Conservation (phyloP, 2,797 vertebrate genomes). For the Artibeus jamaicensis region DNA sequence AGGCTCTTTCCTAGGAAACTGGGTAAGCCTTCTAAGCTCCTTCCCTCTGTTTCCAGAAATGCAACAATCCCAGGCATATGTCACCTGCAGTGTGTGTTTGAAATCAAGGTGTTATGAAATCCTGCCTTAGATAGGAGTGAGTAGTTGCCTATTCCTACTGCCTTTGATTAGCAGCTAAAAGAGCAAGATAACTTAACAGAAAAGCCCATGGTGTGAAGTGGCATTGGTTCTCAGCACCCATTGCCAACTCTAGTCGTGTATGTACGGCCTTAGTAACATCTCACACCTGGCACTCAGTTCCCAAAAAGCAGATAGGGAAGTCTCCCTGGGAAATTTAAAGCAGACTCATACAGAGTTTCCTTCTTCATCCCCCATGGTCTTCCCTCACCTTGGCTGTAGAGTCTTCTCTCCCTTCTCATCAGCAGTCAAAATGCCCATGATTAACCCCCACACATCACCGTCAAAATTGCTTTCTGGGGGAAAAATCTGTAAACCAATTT, state of each 20-base stretch:
- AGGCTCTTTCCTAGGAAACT: not conserved
- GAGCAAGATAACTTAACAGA: not conserved
- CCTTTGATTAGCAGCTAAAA: not conserved
- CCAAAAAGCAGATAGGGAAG: not conserved
- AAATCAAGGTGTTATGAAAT: not conserved
- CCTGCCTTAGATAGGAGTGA: not conserved
- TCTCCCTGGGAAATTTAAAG: not conserved
- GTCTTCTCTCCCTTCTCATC: not conserved
- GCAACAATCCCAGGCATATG: not conserved
- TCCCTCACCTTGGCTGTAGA: not conserved
- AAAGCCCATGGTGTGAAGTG: not conserved
- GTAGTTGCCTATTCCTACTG: not conserved
- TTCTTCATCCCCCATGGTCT: not conserved
- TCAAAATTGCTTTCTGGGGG: not conserved
- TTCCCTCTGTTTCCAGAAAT: not conserved
- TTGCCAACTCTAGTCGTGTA: not conserved
- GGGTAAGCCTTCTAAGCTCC: not conserved
- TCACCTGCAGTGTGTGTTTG: not conserved
- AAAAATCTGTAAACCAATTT: not conserved
- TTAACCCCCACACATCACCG: not conserved
- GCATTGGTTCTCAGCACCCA: not conserved
- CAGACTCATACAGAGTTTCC: not conserved
- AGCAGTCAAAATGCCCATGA: not conserved
- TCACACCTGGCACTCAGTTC: not conserved
- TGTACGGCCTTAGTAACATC: not conserved